Conservation (phyloP, 2,113 vertebrate genomes). For the Tachysurus fulvidraco region DNA sequence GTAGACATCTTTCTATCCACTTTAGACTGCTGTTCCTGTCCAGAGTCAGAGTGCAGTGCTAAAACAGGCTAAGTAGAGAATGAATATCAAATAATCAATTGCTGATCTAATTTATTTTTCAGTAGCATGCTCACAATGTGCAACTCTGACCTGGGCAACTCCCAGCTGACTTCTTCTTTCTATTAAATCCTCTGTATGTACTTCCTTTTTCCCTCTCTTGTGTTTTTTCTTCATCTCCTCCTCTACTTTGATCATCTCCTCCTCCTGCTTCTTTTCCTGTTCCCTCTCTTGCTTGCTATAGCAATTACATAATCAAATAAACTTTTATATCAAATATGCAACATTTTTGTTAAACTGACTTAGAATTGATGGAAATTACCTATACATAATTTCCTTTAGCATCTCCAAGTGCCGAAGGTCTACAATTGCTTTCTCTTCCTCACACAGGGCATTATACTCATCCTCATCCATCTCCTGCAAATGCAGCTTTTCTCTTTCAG, state of each 20-base stretch:
- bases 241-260: constrained; percentile 71
- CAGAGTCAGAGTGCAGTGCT: constrained; percentile 48
- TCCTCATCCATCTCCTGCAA: constrained; percentile 80
- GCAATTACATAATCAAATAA: not conserved
- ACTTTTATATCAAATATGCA: not conserved
- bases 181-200: constrained; percentile 61
- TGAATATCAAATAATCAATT: not conserved
- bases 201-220: constrained; percentile 68
- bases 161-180: constrained; percentile 66
- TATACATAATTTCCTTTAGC: constrained; percentile 66
- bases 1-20: constrained; percentile 58
- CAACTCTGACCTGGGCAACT: constrained; percentile 64
- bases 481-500: constrained; percentile 59
- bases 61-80: constrained; percentile 45
- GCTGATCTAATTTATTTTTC: not conserved
- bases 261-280: constrained; percentile 67
- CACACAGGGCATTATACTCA: constrained; percentile 74
- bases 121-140: not conserved
- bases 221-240: constrained; percentile 74
- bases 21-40: constrained; percentile 36
- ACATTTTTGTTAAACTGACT: not conserved
- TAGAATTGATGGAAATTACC: constrained; percentile 62
- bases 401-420: constrained; percentile 58
- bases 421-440: constrained; percentile 68
- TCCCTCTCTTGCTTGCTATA: constrained; percentile 73